Base-by-base conservation (phyloP, 2,888 invertebrate genomes). In the Leptopilina drosophilae region DNA sequence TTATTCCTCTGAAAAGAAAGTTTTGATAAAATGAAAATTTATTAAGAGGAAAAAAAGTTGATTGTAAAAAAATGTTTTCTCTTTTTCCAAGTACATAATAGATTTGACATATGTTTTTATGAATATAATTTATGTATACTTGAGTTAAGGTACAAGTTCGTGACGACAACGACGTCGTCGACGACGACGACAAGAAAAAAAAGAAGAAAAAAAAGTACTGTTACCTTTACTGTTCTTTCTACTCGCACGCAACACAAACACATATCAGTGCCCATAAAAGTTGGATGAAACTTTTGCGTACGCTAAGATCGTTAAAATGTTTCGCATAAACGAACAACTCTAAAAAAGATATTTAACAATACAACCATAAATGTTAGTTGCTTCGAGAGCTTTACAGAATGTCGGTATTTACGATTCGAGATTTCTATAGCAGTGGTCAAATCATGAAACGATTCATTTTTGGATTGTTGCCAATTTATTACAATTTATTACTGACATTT, bases 351-450 rank as follows among this genome's bases (percentile, higher is more conserved):
- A 78, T 80, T 78, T 67, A 40, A 65, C 62, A 76, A 81, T 82
- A 66, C 77, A 76, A 42, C 78, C 77, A 82, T 81, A 82, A 82
- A 82, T 78, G 78, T 75, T 80, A 79, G 75, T 64, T 69, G 66
- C 42, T 26, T 15, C 40, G 78, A 75, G 78, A 80, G 80, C 79
- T 65, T 75, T 77, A 78, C 76, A 79, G 67, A 76, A 77, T 75
- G 73, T 67, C 76, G 73, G 78, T 79, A 75, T 67, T 77, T 62
- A 77, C 46, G 49, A 67, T 77, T 14, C 14, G n/a, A 26, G n/a
- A n/a, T 65, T 42, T 46, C 15, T 46, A 46, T 2, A 66, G 9
- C 26, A 15, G 66, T 66, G 15, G 66, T 46, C 11, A 66, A 66
- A 4, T 66, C 66, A 15, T 46, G 5, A 66, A 66, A 66, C 11